Base-by-base conservation (phyloP, 2,797 vertebrate species). In the Sebastiscus albofasciatus region DNA sequence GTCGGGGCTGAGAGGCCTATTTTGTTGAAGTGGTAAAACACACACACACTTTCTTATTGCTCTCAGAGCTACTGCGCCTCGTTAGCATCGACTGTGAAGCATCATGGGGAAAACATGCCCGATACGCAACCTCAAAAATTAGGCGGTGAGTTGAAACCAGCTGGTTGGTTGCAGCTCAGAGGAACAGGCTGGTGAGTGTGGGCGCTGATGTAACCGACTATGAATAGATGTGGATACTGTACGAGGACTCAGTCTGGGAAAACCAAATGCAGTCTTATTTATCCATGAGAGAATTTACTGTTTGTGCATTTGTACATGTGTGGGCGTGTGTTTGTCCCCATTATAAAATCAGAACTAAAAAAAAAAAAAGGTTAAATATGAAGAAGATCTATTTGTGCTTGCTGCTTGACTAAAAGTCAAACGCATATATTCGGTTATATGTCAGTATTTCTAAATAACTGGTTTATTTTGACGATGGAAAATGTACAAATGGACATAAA, bases 141-240 rank as follows among this genome's bases (percentile, higher is more conserved):
- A 84, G 80, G 79, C 58, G 84, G 77, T 22, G 49, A 87, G 84
- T 79, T 82, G 81, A 83, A 87, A 90, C 86, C 91, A 90, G 80
- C 85, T 87, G 84, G 84, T 76, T 84, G 81, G 31, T 85, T 76
- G 31, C 70, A 75, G 74, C 77, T 83, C 72, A 75, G 76, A 82
- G 83, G 84, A 88, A 89, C 81, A 80, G 75, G 90, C 82, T 85
- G 86, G 75, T 68, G 83, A 86, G 79, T 54, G 85, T 87, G 81
- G 90, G 89, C 68, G 76, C 75, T 85, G 87, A 92, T 86, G 80
- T 75, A 90, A 90, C 55, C 0, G 2, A 55, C 88, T 87, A 90
- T 87, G 82, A 93, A 91, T 90, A 94, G 81, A 90, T 31, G 29
- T 71, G 80, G 60, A 71, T 81, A 77, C 69, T 83, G 81, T 80